Conservation (phyloP, 2,113 vertebrate species). For the Lucifuga dentata region DNA sequence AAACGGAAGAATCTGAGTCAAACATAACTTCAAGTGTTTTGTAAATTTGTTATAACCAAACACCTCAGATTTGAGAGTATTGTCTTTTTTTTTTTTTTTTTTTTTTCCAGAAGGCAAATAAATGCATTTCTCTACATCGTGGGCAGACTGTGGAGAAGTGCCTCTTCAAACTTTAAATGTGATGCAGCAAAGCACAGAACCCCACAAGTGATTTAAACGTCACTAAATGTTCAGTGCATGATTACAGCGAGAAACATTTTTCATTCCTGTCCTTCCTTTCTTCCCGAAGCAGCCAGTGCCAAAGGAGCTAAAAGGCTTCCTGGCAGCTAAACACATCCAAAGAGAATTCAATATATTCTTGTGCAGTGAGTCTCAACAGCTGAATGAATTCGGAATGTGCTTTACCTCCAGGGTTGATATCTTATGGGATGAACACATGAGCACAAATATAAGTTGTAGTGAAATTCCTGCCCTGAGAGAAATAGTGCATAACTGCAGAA, state of each 20-base stretch:
- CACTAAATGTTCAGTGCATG: slow-evolving; percentile 48
- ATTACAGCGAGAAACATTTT: slow-evolving; percentile 63
- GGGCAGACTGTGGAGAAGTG: too few species aligned
- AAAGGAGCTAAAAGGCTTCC: slow-evolving; percentile 78
- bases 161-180: slow-evolving; percentile 26
- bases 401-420: slow-evolving; percentile 57
- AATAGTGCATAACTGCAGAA: slow-evolving; percentile 70
- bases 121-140: too few species aligned
- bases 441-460: slow-evolving; percentile 52
- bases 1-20: slow-evolving; percentile 19
- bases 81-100: neutral
- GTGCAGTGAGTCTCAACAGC: slow-evolving; percentile 47
- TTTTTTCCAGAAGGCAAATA: too few species aligned
- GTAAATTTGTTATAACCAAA: too few species aligned
- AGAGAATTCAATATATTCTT: slow-evolving; percentile 51
- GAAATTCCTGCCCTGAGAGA: slow-evolving; percentile 53
- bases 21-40: too few species aligned
- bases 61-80: neutral
- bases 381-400: slow-evolving; percentile 60
- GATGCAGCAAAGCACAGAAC: slow-evolving; percentile 45
- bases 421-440: slow-evolving; percentile 53
- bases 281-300: slow-evolving; percentile 58
- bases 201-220: slow-evolving; percentile 44
- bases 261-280: slow-evolving; percentile 58
- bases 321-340: slow-evolving; percentile 75